Conservation (phyloP, 2,888 invertebrate genomes). For the Galerucella pusilla region DNA sequence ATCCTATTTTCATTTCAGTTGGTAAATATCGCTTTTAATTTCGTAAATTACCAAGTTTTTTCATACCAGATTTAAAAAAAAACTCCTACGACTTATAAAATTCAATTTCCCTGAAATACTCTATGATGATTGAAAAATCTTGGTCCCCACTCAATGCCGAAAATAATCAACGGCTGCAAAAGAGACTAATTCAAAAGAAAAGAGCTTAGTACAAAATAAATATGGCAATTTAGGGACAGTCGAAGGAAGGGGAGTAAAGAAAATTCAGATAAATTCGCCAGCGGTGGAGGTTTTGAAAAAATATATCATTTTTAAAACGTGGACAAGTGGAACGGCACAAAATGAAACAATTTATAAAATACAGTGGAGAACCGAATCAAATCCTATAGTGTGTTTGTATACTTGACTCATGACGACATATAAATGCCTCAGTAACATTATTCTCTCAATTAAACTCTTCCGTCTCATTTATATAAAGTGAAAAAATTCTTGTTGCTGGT, state of each 20-base stretch:
- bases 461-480: no score
- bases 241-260: conserved; percentile 51
- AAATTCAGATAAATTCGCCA: conserved; percentile 50
- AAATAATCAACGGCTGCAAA: conserved; percentile 52
- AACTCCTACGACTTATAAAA: conserved; percentile 22
- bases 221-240: conserved; percentile 60
- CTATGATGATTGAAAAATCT: conserved; percentile 50
- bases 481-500: no score
- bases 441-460: no score
- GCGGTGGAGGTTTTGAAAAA: neutral
- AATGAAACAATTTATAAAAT: no score
- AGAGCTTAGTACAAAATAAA: conserved; percentile 59
- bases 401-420: no score
- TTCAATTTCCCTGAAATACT: conserved; percentile 44
- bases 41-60: neutral
- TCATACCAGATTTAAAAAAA: neutral
- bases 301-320: neutral
- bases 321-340: no score
- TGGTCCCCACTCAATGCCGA: conserved; percentile 38
- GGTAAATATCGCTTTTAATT: neutral
- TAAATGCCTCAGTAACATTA: no score
- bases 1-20: neutral
- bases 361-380: no score
- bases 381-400: no score
- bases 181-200: conserved; percentile 56